Conservation (phyloP, 2,888 invertebrate species). For the Lysandra bellargus region DNA sequence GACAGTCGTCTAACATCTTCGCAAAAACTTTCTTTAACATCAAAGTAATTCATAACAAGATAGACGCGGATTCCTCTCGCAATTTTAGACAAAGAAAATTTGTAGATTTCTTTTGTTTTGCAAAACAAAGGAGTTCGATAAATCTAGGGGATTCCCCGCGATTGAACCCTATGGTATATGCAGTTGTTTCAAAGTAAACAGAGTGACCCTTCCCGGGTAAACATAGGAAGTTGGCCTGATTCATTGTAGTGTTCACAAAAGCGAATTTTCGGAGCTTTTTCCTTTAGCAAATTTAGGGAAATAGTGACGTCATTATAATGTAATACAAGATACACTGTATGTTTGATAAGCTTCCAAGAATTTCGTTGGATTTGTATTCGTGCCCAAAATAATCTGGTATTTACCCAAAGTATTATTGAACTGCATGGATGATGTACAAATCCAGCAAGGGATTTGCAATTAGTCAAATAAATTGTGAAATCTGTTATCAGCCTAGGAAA, state of each 20-base stretch:
- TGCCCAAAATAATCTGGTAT: too few relatives aligned
- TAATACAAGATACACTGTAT: neutral
- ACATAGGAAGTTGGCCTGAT: conserved; percentile 49
- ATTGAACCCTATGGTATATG: conserved; percentile 62
- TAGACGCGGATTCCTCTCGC: conserved; percentile 46
- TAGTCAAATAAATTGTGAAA: neutral
- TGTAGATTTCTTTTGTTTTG: conserved; percentile 41
- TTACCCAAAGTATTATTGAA: too few relatives aligned
- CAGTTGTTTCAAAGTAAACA: conserved; percentile 66
- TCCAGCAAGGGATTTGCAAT: neutral
- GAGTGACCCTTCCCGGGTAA: conserved; percentile 59
- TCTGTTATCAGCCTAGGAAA: too few relatives aligned
- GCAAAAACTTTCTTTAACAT: conserved; percentile 61
- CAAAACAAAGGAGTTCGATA: conserved; percentile 51
- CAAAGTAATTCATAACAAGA: conserved; percentile 62
- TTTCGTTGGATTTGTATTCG: neutral
- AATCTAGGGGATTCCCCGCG: conserved; percentile 65
- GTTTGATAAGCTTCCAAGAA: neutral
- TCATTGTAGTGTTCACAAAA: conserved; percentile 60
- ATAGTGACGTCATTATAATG: neutral
- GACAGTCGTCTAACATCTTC: conserved; percentile 58
- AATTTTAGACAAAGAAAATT: conserved; percentile 40
- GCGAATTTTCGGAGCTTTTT: neutral
- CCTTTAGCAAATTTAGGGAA: neutral
- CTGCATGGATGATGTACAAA: neutral